Conservation (phyloP, 2,113 vertebrate species). For the Podocnemis expansa region DNA sequence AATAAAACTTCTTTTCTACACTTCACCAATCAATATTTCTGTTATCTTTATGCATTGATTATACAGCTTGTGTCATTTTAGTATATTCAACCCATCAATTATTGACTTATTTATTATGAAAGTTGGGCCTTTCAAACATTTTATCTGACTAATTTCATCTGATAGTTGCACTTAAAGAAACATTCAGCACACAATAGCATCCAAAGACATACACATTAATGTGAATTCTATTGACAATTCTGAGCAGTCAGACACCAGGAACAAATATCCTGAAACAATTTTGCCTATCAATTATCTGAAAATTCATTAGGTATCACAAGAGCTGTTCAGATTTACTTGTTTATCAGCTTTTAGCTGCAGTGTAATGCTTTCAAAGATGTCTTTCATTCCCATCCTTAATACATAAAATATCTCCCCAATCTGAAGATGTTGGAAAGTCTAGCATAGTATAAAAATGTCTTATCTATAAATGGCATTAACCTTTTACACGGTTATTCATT, state of each 20-base stretch:
- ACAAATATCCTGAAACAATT: neutral
- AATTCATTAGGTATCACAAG: conserved; percentile 32
- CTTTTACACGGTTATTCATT: conserved; percentile 36
- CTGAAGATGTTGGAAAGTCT: neutral
- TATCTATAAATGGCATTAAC: conserved; percentile 36
- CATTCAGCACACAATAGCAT: neutral
- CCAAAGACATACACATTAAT: neutral
- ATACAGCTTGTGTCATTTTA: conserved; percentile 17
- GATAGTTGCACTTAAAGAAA: neutral
- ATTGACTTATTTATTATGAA: conserved; percentile 33
- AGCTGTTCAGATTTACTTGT: conserved; percentile 45
- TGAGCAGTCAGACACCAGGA: neutral
- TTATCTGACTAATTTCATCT: neutral
- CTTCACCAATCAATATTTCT: conserved; percentile 32
- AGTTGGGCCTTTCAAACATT: neutral
- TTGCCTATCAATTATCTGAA: conserved; percentile 39
- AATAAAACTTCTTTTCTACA: conserved; percentile 27
- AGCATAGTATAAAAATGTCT: conserved; percentile 42
- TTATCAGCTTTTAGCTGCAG: conserved; percentile 55
- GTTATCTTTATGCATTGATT: conserved; percentile 18
- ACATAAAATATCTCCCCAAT: conserved; percentile 49
- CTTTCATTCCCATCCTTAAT: conserved; percentile 43
- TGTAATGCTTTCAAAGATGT: conserved; percentile 17
- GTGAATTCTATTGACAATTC: conserved; percentile 2
- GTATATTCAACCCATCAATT: conserved; percentile 20